Conservation (phyloP, 2,113 vertebrate species). For the Patagioenas fasciata region DNA sequence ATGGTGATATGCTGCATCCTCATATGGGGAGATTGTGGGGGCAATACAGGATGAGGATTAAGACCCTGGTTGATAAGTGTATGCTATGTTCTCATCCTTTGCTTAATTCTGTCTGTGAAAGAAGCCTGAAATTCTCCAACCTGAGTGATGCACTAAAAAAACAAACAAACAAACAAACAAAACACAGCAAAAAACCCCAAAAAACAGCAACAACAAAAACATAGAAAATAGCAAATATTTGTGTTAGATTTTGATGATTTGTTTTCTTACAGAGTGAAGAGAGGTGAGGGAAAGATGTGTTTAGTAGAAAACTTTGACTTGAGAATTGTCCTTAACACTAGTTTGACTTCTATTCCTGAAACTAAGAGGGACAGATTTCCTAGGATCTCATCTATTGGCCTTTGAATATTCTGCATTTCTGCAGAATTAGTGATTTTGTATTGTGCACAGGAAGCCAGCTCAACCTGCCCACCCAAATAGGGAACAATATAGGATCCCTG, state of each 20-base stretch:
- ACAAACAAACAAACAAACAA: background rate
- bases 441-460: background rate
- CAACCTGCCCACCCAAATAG: background rate
- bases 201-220: too few relatives aligned
- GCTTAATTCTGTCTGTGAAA: background rate
- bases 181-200: too few relatives aligned
- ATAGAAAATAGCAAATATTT: background rate
- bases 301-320: background rate
- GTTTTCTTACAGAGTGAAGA: background rate
- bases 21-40: rapidly evolving
- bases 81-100: background rate
- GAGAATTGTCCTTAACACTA: background rate
- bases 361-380: background rate
- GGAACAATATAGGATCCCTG: background rate
- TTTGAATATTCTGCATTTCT: background rate
- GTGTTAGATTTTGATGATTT: background rate
- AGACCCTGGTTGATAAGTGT: background rate
- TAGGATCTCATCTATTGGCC: background rate
- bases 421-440: background rate
- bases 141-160: background rate
- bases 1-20: background rate
- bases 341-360: background rate
- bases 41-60: background rate
- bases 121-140: background rate
- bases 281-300: background rate